Conservation (phyloP, 2,113 vertebrate species). For the Callipepla californica region DNA sequence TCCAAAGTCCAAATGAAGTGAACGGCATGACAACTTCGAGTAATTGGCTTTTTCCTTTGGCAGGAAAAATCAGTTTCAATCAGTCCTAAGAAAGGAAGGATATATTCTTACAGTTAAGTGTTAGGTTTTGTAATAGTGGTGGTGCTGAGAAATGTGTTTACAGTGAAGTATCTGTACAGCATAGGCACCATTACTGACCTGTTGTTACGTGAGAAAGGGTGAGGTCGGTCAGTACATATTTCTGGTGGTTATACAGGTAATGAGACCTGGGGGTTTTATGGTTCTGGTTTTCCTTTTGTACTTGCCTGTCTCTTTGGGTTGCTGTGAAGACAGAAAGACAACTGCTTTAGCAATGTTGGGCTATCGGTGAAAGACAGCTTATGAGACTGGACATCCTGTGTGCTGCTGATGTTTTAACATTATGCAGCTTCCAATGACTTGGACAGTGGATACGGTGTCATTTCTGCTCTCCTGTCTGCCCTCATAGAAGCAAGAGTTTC, state of each 20-base stretch:
- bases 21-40: not conserved
- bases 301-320: not conserved
- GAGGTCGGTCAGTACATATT: not conserved
- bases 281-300: not conserved
- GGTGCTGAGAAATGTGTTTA: not conserved
- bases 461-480: not conserved
- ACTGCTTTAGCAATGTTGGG: not conserved
- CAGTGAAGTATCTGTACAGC: not conserved
- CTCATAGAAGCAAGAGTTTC: not conserved
- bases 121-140: not conserved
- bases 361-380: not conserved
- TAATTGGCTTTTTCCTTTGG: not conserved
- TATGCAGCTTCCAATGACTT: not conserved
- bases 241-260: not conserved
- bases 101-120: not conserved
- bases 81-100: not conserved
- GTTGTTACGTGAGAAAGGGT: rapidly evolving
- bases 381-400: not conserved
- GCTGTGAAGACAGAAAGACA: not conserved
- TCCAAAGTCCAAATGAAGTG: not conserved
- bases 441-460: not conserved
- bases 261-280: not conserved
- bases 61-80: not conserved
- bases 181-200: not conserved
- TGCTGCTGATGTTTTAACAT: not conserved